Conservation (phyloP, 1,140 invertebrate species). For the Vollenhovia emeryi region DNA sequence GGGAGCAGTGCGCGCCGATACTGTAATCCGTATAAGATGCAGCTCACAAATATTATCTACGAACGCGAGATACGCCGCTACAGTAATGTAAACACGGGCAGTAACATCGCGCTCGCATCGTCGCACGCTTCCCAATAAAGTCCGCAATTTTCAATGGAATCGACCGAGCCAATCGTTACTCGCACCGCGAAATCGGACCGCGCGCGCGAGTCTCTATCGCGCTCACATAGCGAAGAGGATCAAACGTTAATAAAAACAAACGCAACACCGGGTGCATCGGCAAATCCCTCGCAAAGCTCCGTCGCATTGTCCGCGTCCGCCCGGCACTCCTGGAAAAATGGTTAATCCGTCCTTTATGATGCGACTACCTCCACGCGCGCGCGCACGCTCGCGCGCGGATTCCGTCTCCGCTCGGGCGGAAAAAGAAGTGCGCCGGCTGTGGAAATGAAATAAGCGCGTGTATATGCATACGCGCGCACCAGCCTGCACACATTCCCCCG, state of each 20-base stretch:
- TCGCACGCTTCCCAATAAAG: constrained; percentile 17
- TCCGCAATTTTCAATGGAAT: constrained; percentile 51
- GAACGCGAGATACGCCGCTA: no score
- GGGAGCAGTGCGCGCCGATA: background rate
- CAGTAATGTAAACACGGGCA: background rate
- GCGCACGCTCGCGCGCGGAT: background rate
- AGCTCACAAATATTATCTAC: constrained; percentile 19
- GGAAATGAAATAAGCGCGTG: constrained; percentile 63
- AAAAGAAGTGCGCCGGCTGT: constrained; percentile 23
- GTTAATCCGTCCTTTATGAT: constrained; percentile 71
- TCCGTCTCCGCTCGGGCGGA: constrained; percentile 26
- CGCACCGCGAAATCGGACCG: constrained; percentile 24
- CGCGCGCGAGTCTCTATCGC: background rate
- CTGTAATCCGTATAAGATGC: constrained; percentile 4
- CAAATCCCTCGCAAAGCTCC: constrained; percentile 68
- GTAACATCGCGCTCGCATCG: background rate
- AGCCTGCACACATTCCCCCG: constrained; percentile 14
- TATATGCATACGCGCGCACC: constrained; percentile 22
- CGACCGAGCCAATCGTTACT: constrained; percentile 36
- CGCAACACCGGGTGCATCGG: constrained; percentile 60
- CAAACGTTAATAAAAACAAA: constrained; percentile 71
- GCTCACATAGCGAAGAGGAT: constrained; percentile 47
- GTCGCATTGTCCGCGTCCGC: constrained; percentile 52
- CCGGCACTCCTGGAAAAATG: constrained; percentile 33
- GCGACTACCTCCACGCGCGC: background rate